These are phyloP conservation scores for Oophaga pumilio DNA, from an alignment of 2,113 vertebrate genomes.

Conservation along the genomic window DNA sequence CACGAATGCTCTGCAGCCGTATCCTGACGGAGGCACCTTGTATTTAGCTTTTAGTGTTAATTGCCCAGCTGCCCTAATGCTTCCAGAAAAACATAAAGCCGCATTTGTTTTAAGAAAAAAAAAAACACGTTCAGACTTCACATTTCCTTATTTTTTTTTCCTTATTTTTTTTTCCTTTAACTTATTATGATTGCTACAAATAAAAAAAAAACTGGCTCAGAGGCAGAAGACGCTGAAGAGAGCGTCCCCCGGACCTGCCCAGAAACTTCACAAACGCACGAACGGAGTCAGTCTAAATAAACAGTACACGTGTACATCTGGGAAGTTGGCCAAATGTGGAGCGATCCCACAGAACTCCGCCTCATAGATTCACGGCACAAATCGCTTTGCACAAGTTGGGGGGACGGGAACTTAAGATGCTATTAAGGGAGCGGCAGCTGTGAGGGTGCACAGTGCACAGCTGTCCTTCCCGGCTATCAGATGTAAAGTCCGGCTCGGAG, in stretches of 20 bases:
- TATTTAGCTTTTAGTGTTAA: neutral
- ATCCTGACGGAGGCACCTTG: neutral
- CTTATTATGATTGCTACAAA: conserved; percentile 21
- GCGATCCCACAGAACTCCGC: neutral
- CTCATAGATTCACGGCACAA: neutral
- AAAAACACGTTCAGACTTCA: neutral
- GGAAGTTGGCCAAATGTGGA: conserved; percentile 12
- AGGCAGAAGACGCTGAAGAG: conserved; percentile 13
- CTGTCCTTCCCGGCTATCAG: conserved; percentile 18
- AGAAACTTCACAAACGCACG: conserved; percentile 22
- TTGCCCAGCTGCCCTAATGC: neutral
- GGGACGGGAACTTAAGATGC: neutral
- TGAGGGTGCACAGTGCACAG: conserved; percentile 9
- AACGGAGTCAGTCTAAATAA: conserved; percentile 39
- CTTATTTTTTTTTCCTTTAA: neutral
- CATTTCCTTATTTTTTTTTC: neutral
- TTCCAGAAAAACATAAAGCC: conserved; percentile 6
- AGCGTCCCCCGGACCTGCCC: conserved; percentile 21
- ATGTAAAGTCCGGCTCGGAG: neutral
- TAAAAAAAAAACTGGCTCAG: neutral
- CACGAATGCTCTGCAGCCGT: neutral
- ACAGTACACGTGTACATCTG: conserved; percentile 50
- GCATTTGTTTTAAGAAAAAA: neutral
- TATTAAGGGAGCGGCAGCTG: neutral
- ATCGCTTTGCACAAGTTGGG: neutral